Evolutionary conservation across 2,888 invertebrate genomes (phyloP), one percentile per base, ranked within the genome.

Genomic region (Abrostola tripartita): DNA sequence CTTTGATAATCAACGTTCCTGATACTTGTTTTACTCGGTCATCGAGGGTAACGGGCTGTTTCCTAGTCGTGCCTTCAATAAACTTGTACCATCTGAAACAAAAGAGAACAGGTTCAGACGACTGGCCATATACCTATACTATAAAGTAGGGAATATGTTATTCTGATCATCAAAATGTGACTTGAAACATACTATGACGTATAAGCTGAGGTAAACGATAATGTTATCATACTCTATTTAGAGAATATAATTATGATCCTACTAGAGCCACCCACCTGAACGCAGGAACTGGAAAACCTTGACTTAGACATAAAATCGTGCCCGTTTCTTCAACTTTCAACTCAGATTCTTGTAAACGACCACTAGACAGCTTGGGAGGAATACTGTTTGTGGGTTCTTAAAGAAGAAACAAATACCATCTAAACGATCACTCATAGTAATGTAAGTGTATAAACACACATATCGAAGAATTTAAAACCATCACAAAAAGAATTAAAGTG

Each of bases 61-160:
- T 98, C 60, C 98, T 95, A 5, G 96, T 96, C 0, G 97, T 97
- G 58, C 98, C 98, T 81, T 98, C 98, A 83, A 98, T 96, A 92
- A 98, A 98, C 90, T 98, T 98, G 93, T 98, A 98, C 98, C 98
- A 98, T 95, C 98, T 98, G 96, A 11, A 97, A 97, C 95, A 95
- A 96, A 84, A 81, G 88, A 94, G 87, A 94, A 82, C 37, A 65
- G 54, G 86, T 89, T 94, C 80, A 93, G 85, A 71, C 47, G 24
- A 69, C 24, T 62, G 47, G 71, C 36, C 12, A 36, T 52, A 38
- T 55, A 47, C 40, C 37, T 35, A 14, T 14, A 54, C 11, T 50
- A 41, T 6, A 52, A 40, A 42, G 42, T 47, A 24, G 36, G 37
- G 36, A 56, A 44, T 37, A 47, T 10, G n/a, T 57, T 47, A 56